Conservation (phyloP, 2,113 vertebrate genomes). For the Lathamus discolor region DNA sequence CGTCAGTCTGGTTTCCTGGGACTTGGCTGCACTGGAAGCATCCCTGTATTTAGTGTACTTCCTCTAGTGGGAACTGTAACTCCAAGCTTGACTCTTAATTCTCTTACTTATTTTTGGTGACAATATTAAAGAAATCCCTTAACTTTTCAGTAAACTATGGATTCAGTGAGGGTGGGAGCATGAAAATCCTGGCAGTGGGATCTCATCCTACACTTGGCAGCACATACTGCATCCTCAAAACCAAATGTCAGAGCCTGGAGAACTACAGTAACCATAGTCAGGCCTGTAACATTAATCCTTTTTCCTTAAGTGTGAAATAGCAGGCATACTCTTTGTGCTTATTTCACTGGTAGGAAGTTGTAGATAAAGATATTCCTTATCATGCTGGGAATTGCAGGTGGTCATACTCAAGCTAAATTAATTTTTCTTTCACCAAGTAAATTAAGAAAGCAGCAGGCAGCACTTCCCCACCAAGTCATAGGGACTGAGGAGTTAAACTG, state of each 20-base stretch:
- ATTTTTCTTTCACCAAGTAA: background rate
- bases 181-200: background rate
- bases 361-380: background rate
- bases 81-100: background rate
- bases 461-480: background rate
- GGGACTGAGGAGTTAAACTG: background rate
- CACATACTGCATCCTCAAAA: background rate
- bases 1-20: background rate
- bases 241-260: background rate
- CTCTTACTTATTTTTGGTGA: background rate
- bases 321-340: background rate
- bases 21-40: background rate
- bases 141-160: background rate
- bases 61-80: background rate
- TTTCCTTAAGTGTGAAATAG: background rate
- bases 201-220: background rate
- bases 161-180: background rate
- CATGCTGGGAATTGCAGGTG: background rate
- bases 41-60: rapidly evolving
- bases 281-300: background rate
- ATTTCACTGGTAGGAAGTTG: background rate
- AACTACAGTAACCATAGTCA: background rate
- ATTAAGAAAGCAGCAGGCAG: background rate
- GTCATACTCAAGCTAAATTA: background rate
- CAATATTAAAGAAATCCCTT: background rate